phyloP scores from a whole-genome alignment of 92 coral and sea anemone genomes.

The Galaxea fascicularis region DNA sequence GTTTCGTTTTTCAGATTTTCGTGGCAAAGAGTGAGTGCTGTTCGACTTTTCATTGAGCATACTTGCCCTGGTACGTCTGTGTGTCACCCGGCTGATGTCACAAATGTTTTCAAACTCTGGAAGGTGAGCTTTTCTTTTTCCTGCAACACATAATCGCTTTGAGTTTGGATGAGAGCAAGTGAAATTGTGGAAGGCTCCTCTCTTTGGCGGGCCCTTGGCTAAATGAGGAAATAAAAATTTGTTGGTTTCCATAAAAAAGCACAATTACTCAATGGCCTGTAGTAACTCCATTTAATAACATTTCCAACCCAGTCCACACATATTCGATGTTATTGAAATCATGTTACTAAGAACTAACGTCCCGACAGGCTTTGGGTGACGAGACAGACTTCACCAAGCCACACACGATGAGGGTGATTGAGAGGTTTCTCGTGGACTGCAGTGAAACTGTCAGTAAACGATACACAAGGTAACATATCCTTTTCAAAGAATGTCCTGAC shows the following conservation, averaged over 20 bases:
- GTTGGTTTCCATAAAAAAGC: no score
- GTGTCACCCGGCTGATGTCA: conserved; percentile 65
- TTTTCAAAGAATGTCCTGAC: not conserved
- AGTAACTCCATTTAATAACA: no score
- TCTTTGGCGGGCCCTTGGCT: no score
- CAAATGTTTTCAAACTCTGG: conserved; percentile 74
- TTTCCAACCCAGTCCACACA: not conserved
- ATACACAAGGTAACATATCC: conserved; percentile 53
- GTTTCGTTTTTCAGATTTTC: conserved; percentile 47
- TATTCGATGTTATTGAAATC: not conserved
- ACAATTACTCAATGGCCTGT: no score
- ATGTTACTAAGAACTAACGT: not conserved
- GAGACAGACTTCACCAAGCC: conserved; percentile 76
- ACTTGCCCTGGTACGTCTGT: conserved; percentile 61
- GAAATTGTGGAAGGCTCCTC: no score
- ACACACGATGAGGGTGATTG: conserved; percentile 74
- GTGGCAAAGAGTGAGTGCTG: conserved; percentile 79
- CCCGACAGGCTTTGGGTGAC: conserved; percentile 80
- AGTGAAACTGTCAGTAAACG: conserved; percentile 73
- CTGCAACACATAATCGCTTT: no score
- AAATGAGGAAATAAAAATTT: no score
- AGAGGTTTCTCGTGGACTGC: conserved; percentile 79
- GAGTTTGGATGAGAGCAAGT: no score
- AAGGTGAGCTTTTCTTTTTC: conserved; percentile 42
- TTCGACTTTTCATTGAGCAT: conserved; percentile 90